Evolutionary conservation across 2,888 invertebrate species (phyloP).

Genomic region (Drosophila koepferae): DNA sequence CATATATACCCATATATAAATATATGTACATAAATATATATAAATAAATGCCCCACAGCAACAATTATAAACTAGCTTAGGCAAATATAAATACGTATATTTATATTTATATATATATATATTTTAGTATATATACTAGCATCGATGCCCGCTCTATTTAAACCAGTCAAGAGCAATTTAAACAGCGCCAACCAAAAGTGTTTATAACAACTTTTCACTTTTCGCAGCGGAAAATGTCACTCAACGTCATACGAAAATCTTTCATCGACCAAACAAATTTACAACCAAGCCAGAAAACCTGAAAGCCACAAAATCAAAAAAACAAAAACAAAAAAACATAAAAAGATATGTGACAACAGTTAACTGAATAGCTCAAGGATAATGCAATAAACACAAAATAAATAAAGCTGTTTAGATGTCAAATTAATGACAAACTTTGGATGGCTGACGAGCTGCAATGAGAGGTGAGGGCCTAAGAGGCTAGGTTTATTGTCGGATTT

Average conservation of each 20-base stretch:
- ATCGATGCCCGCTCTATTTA: constrained; percentile 37
- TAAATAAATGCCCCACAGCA: constrained; percentile 4
- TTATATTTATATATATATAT: neutral
- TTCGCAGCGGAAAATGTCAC: constrained; percentile 76
- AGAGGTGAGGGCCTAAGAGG: neutral
- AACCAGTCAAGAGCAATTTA: constrained; percentile 51
- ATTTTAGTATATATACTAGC: constrained; percentile 10
- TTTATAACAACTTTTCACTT: constrained; percentile 78
- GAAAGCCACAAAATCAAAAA: constrained; percentile 13
- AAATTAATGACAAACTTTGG: constrained; percentile 54
- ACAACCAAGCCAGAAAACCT: constrained; percentile 3
- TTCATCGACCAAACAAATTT: constrained; percentile 43
- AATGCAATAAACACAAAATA: constrained; percentile 41
- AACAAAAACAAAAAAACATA: neutral
- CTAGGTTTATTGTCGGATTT: constrained; percentile 50
- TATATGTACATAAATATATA: neutral
- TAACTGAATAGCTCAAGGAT: constrained; percentile 39
- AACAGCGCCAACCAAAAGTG: constrained; percentile 28
- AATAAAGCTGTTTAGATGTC: constrained; percentile 57
- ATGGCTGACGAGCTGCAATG: neutral
- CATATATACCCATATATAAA: neutral
- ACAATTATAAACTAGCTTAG: constrained; percentile 21
- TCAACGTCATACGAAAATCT: constrained; percentile 65
- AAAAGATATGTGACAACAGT: constrained; percentile 21
- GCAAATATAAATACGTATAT: neutral